A percentile compares a stretch with the other conserved stretches of the same genome.
Conservation (phyloP, 2,888 invertebrate genomes). For the Lasioglossum calceatum region DNA sequence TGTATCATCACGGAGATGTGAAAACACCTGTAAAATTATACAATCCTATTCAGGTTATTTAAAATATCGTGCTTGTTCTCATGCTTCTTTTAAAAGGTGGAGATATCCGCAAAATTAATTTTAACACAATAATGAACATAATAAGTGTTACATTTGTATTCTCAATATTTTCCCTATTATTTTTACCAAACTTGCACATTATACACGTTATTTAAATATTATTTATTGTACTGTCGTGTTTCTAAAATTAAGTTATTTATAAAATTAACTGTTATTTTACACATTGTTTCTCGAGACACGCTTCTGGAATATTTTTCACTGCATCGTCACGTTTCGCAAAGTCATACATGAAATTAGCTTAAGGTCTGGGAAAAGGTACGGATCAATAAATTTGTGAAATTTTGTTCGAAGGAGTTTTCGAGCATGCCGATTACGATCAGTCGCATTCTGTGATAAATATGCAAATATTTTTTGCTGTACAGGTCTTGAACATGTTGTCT, state of each 20-base stretch:
- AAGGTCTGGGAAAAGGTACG: background rate
- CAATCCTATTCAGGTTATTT: background rate
- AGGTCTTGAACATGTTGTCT: conserved; percentile 55
- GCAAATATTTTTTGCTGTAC: conserved; percentile 22
- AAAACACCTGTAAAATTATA: background rate
- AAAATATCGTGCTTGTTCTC: background rate
- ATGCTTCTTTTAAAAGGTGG: background rate
- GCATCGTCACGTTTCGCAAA: background rate
- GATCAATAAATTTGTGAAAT: conserved; percentile 4
- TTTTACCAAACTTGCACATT: background rate
- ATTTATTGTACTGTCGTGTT: background rate
- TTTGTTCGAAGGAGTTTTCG: background rate
- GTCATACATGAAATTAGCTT: no score
- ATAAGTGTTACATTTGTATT: background rate
- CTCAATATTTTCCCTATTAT: background rate
- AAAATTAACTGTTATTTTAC: background rate
- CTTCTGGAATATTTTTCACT: background rate
- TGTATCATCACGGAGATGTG: background rate
- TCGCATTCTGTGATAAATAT: conserved; percentile 24
- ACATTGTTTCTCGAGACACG: background rate
- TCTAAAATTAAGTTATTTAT: background rate
- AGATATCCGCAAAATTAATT: background rate
- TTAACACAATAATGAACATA: background rate
- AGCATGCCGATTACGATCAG: background rate
- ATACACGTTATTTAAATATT: background rate